Percentiles rank a stretch among this genome's conserved stretches.
These are phyloP conservation scores for Gambusia affinis DNA, from an alignment of 2,113 vertebrate genomes.

Conservation along the genomic window DNA sequence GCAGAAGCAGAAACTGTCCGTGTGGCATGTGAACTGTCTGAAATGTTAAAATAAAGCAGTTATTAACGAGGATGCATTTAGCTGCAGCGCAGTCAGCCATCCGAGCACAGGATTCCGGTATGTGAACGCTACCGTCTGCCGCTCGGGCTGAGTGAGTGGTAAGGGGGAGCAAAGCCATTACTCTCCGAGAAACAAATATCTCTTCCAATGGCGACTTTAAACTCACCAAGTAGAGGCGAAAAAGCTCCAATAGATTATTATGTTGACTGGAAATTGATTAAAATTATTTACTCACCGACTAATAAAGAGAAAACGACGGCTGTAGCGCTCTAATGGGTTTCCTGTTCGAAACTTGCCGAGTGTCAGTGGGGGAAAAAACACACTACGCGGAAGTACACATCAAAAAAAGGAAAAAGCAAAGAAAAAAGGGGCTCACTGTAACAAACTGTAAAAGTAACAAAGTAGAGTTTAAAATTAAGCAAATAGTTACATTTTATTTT, in stretches of 20 bases:
- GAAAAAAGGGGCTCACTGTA: neutral
- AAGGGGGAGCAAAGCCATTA: slow-evolving; percentile 4
- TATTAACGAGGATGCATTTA: neutral
- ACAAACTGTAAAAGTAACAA: neutral
- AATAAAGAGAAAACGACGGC: slow-evolving; percentile 54
- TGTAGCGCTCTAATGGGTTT: slow-evolving; percentile 62
- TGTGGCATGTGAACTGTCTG: neutral
- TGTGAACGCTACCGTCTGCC: slow-evolving; percentile 40
- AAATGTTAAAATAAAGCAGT: neutral
- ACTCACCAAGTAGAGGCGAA: neutral
- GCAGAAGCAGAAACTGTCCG: neutral
- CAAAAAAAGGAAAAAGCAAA: neutral
- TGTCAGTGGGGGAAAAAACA: slow-evolving; percentile 70
- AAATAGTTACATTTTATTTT: neutral
- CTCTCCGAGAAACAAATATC: slow-evolving; percentile 40
- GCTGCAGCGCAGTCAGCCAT: slow-evolving; percentile 15
- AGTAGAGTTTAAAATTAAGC: fast-evolving
- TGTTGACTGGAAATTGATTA: fast-evolving
- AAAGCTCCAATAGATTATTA: neutral
- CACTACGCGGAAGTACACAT: slow-evolving; percentile 80
- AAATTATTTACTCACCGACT: slow-evolving; percentile 67
- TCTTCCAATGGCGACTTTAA: neutral
- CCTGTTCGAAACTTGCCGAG: slow-evolving; percentile 78
- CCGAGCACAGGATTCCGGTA: slow-evolving; percentile 58
- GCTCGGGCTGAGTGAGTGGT: slow-evolving; percentile 14